Conservation (phyloP, 2,888 invertebrate species). For the Phasia obesa region DNA sequence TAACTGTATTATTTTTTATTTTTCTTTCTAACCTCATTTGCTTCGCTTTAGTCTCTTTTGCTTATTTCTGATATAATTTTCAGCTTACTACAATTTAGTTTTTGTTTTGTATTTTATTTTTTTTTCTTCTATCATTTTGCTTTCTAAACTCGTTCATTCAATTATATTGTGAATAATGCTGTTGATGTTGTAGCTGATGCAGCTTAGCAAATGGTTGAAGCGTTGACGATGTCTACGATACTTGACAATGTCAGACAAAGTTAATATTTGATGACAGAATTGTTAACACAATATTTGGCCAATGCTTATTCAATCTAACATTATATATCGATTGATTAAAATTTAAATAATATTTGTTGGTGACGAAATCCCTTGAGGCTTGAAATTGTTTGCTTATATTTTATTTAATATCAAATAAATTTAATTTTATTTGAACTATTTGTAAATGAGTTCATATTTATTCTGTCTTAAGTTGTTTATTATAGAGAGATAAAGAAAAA, state of each 20-base stretch:
- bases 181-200: neutral
- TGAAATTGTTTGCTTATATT: too few species aligned
- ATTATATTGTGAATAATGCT: slow-evolving; percentile 17
- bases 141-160: slow-evolving; percentile 31
- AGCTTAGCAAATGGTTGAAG: slow-evolving; percentile 8
- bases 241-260: neutral
- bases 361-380: too few species aligned
- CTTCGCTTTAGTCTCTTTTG: slow-evolving; percentile 1
- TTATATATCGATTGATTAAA: too few species aligned
- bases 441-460: too few species aligned
- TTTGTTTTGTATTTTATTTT: neutral
- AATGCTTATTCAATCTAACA: too few species aligned
- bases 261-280: neutral
- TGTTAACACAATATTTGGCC: too few species aligned
- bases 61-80: slow-evolving; percentile 36
- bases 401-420: too few species aligned
- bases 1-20: slow-evolving; percentile 25
- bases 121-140: neutral
- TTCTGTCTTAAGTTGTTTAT: too few species aligned
- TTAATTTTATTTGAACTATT: too few species aligned
- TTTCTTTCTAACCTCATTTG: slow-evolving; percentile 1
- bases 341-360: too few species aligned
- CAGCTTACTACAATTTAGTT: slow-evolving; percentile 36
- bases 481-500: too few species aligned
- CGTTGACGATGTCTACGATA: neutral